Conservation (phyloP, 2,113 vertebrate genomes). For the Pseudois nayaur region DNA sequence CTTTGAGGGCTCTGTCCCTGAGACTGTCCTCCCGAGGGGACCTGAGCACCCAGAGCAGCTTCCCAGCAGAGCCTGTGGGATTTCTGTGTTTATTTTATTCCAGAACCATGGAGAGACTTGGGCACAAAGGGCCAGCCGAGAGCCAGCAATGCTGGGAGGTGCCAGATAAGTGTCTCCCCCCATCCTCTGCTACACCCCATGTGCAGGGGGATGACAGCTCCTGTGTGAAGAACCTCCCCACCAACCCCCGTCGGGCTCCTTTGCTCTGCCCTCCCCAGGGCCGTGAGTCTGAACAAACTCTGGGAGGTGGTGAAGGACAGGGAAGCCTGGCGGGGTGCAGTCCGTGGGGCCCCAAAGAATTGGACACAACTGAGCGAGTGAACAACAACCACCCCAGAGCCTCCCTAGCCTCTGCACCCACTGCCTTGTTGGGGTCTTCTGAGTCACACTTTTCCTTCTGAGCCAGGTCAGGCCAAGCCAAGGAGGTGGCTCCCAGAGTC, state of each 20-base stretch:
- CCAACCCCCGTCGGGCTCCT: accelerated
- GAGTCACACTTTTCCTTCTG: not conserved
- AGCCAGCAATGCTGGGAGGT: not conserved
- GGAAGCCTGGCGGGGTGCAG: not conserved
- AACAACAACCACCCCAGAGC: not conserved
- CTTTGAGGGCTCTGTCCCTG: not conserved
- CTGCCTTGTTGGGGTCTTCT: not conserved
- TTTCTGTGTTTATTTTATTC: not conserved
- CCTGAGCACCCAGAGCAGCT: accelerated
- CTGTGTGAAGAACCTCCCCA: not conserved
- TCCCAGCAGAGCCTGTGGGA: not conserved
- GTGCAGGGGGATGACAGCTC: not conserved
- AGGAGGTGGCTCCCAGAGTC: not conserved
- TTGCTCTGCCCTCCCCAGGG: not conserved
- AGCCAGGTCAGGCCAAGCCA: not conserved
- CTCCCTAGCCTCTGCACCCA: not conserved
- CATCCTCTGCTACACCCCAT: accelerated
- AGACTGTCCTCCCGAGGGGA: not conserved
- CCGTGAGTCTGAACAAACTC: not conserved
- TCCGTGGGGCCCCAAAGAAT: not conserved
- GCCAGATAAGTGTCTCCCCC: not conserved
- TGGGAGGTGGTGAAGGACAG: not conserved
- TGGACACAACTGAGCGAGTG: not conserved
- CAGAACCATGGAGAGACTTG: not conserved
- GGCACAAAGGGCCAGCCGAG: not conserved